Base-by-base conservation (phyloP, 2,888 invertebrate species). In the Strigamia crassipes region DNA sequence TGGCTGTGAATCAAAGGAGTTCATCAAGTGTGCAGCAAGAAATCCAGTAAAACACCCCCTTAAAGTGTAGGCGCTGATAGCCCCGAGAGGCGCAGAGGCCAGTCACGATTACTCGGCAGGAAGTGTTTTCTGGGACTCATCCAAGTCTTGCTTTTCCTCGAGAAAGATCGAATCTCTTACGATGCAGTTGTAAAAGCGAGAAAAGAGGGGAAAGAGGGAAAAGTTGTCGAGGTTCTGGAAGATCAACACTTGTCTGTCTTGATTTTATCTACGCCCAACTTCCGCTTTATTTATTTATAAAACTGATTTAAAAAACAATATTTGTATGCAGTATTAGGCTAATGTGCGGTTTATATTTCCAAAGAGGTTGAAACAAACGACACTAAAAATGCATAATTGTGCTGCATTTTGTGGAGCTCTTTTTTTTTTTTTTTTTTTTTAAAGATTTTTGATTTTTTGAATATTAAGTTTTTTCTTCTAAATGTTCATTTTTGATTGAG, bases 1-100 rank as follows among this genome's bases (percentile, higher is more conserved):
- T 73, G 73, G 73, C 31, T 73, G 73, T 31, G 73, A 73, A 31
- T 73, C 73, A 73, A 73, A 73, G 73, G 73, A 73, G 73, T 73
- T 73, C 73, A 73, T 73, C 73, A 73, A 73, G 73, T 73, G 73
- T 73, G 73, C 73, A 73, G 73, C 73, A 73, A 73, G 73, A 73
- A 73, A 73, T 73, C 73, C 73, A 73, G 73, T 73, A 73, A 73
- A 73, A 73, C 73, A 73, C 73, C 73, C 73, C 73, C 73, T 73
- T 73, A 73, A 73, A 73, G 73, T 73, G 73, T 73, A 73, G 73
- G 73, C 73, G 73, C 27, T 73, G 73, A 73, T 73, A 73, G 73
- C 73, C 73, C 73, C 23, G 73, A 73, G 73, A 73, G 73, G 73
- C 73, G 73, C 73, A 73, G 73, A 73, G 73, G 73, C 73, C 73